Conservation (phyloP, 2,888 invertebrate species). For the Sesamia inferens region DNA sequence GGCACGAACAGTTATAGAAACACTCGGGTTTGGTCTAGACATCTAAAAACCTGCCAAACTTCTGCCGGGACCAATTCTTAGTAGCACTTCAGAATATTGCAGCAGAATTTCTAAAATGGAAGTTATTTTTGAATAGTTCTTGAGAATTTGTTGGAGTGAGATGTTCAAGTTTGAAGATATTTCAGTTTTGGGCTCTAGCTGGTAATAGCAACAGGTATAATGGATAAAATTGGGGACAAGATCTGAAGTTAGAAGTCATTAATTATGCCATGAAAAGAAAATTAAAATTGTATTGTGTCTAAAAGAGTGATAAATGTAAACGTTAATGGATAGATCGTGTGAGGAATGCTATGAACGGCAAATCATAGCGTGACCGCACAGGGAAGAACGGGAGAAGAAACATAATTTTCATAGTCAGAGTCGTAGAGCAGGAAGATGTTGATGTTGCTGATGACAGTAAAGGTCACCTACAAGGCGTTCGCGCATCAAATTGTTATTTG, state of each 20-base stretch:
- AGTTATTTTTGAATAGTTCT: conserved; percentile 39
- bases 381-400: not conserved
- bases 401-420: no score
- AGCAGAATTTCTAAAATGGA: conserved; percentile 13
- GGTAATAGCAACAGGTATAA: conserved; percentile 2
- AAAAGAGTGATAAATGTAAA: not conserved
- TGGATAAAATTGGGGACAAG: not conserved
- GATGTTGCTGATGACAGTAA: not conserved
- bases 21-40: conserved; percentile 57
- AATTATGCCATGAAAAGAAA: not conserved
- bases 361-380: not conserved
- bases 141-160: conserved; percentile 2
- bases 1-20: conserved; percentile 24
- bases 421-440: not conserved
- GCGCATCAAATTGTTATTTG: no score
- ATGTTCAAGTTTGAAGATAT: conserved; percentile 4
- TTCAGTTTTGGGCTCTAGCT: not conserved
- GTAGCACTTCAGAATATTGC: conserved; percentile 26
- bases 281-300: not conserved
- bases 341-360: not conserved
- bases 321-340: not conserved
- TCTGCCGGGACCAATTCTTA: conserved; percentile 30
- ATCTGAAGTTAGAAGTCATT: not conserved
- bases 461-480: not conserved
- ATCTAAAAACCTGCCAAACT: conserved; percentile 34